Conservation (phyloP, 2,113 vertebrate genomes). For the Pteropus alecto region DNA sequence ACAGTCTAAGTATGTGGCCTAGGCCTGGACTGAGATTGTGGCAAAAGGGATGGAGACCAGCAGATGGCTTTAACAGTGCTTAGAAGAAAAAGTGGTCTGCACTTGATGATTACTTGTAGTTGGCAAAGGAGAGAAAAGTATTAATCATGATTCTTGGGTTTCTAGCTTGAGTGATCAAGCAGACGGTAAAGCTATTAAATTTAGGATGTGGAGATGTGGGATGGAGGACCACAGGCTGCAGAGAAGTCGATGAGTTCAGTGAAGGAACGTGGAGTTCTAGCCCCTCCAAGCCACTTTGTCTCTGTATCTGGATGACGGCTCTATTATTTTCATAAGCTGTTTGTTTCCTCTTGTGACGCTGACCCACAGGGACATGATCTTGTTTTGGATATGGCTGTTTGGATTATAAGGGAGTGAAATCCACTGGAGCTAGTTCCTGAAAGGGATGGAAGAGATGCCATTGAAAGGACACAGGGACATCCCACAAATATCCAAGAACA, state of each 20-base stretch:
- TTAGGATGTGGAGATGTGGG: not conserved
- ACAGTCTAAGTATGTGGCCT: not conserved
- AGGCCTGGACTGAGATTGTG: not conserved
- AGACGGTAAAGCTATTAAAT: not conserved
- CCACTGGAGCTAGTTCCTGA: not conserved
- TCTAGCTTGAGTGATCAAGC: not conserved
- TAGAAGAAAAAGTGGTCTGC: not conserved
- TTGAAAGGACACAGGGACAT: not conserved
- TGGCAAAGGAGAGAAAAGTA: not conserved
- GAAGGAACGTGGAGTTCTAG: not conserved
- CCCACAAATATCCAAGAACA: not conserved
- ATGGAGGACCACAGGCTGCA: not conserved
- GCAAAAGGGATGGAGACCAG: not conserved
- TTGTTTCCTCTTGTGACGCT: not conserved
- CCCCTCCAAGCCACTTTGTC: not conserved
- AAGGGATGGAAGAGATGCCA: not conserved
- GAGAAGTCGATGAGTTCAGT: not conserved
- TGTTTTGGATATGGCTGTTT: not conserved
- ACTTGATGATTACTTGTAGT: not conserved
- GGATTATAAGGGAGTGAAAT: accelerated
- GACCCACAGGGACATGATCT: not conserved
- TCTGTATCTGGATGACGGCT: not conserved
- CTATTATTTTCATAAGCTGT: not conserved
- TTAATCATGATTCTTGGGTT: not conserved
- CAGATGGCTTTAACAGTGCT: not conserved